Percentiles rank a stretch among this genome's conserved stretches.
Evolutionary conservation across 2,113 vertebrate species (phyloP).

Genomic region (Uria aalge): DNA sequence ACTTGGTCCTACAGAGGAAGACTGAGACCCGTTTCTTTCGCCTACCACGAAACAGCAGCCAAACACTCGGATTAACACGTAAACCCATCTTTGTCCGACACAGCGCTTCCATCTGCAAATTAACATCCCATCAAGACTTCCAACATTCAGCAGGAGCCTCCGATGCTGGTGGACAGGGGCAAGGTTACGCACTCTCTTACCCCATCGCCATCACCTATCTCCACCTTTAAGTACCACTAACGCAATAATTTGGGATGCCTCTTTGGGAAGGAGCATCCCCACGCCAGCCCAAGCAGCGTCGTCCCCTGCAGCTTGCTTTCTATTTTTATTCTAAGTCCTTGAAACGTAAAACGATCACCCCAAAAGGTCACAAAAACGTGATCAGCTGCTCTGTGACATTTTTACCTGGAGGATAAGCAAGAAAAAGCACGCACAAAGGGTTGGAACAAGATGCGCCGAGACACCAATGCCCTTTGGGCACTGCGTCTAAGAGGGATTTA

Average conservation of each 20-base stretch:
- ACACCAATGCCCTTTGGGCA: neutral
- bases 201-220: neutral
- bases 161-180: no score
- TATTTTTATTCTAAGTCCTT: neutral
- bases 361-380: neutral
- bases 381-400: neutral
- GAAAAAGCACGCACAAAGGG: neutral
- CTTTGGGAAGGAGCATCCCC: neutral
- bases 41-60: neutral
- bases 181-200: neutral
- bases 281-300: accelerated
- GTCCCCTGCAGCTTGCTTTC: neutral
- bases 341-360: neutral
- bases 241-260: accelerated
- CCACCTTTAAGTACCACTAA: accelerated
- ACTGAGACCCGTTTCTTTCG: neutral
- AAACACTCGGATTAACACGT: accelerated
- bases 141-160: neutral
- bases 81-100: neutral
- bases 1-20: accelerated
- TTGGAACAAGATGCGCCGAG: neutral
- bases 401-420: neutral
- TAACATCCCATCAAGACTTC: neutral
- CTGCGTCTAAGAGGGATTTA: neutral
- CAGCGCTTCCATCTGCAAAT: neutral